Base-by-base conservation (phyloP, 2,113 vertebrate species). In the Scomber colias region DNA sequence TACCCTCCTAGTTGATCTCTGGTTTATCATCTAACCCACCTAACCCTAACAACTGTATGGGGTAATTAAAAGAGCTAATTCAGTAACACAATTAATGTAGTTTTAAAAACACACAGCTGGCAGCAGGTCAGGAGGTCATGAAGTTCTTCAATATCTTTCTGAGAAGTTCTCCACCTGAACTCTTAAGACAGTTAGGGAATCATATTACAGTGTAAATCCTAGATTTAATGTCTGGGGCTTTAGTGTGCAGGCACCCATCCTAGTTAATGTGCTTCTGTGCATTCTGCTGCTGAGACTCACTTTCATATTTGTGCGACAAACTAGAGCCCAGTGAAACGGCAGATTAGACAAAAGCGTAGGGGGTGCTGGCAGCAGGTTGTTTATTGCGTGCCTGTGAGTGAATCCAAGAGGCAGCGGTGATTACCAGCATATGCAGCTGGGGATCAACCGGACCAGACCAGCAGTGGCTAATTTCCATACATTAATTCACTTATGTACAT, bases 371-470 rank as follows among this genome's bases (percentile, higher is more conserved):
- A 90, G 86, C 69, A 80, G 84, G 80, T 84, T 91, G 88, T 92
- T 91, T 91, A 68, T 87, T 94, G 84, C 92, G 91, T 93, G 92
- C 90, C 88, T 94, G 85, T 70, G 76, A 89, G 90, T 84, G 93
- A 94, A 94, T 95, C 91, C 91, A 93, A 88, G 87, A 90, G 84
- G 87, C 90, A 91, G 86, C 79, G 82, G 90, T 87, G 90, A 94
- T 94, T 95, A 93, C 89, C 91, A 87, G 69, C 87, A 94, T 84
- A 90, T 90, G 89, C 93, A 90, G 86, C 92, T 83, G 87, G 76
- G 93, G 92, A 95, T 93, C 90, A 94, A 81, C 88, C 64, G 63
- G 89, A 87, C 83, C 88, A 88, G 88, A 84, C 85, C 88, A 66
- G 72, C 76, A 48, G 79, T 87, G 68, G 75, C 90, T 93, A 62